These are phyloP conservation scores for Colistium nudipinnis DNA, from an alignment of 2,113 vertebrate species.

Conservation along the genomic window DNA sequence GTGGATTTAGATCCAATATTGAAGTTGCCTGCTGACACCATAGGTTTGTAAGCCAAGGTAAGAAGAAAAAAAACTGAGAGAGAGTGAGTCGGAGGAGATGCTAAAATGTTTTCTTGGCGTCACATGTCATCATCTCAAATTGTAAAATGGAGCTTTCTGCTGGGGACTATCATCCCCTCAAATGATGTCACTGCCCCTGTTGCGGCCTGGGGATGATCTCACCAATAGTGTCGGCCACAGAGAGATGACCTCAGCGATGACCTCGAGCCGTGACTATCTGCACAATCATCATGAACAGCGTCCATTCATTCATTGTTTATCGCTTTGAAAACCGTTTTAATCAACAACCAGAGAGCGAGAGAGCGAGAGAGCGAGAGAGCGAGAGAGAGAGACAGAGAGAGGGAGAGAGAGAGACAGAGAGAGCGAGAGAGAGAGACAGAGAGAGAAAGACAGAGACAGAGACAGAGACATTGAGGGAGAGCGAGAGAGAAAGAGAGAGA, in stretches of 20 bases:
- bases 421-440: no score
- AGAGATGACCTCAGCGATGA: slow-evolving; percentile 63
- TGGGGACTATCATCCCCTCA: slow-evolving; percentile 33
- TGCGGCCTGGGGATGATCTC: slow-evolving; percentile 41
- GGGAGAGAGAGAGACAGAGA: no score
- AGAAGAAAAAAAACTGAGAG: no score
- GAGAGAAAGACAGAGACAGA: no score
- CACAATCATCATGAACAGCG: slow-evolving; percentile 37
- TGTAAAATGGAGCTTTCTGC: slow-evolving; percentile 37
- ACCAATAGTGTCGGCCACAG: slow-evolving; percentile 42
- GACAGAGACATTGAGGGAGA: no score
- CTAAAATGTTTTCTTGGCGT: slow-evolving; percentile 71
- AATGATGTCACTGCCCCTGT: slow-evolving; percentile 64
- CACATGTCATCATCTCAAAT: slow-evolving; percentile 55
- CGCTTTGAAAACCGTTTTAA: slow-evolving; percentile 29
- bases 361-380: no score
- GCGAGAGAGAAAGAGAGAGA: no score
- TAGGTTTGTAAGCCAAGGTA: slow-evolving; percentile 67
- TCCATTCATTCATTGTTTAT: slow-evolving; percentile 27
- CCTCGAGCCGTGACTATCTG: slow-evolving; percentile 42
- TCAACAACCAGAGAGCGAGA: slow-evolving; percentile 35
- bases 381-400: no score
- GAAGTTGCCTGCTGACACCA: slow-evolving; percentile 62
- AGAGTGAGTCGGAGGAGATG: no score
- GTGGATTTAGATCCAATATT: slow-evolving; percentile 54